Percentiles rank a stretch among this genome's conserved stretches.
Evolutionary conservation across 1,140 invertebrate genomes (phyloP).

Genomic region (Anastatus disparis): DNA sequence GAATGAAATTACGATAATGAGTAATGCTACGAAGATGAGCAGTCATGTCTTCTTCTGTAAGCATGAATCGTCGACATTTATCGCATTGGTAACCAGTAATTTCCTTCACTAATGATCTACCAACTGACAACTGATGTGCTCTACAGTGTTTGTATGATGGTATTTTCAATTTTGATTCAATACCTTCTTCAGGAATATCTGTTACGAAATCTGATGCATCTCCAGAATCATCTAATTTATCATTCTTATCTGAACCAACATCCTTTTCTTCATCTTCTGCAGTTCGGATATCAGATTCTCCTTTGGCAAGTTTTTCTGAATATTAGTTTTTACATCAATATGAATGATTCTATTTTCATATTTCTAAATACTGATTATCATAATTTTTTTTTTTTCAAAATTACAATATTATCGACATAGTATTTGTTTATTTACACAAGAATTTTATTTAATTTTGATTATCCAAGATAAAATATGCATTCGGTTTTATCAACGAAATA

Average conservation of each 20-base stretch:
- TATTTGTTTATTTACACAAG: no score
- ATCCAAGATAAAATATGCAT: no score
- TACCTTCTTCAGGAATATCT: conserved; percentile 56
- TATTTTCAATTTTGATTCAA: conserved; percentile 57
- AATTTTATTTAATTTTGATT: no score
- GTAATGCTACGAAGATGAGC: conserved; percentile 61
- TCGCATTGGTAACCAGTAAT: conserved; percentile 62
- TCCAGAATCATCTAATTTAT: conserved; percentile 58
- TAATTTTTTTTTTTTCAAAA: no score
- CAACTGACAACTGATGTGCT: conserved; percentile 56
- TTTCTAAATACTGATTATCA: no score
- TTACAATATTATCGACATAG: no score
- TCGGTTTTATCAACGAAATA: no score
- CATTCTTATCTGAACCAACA: conserved; percentile 55
- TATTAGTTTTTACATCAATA: background rate
- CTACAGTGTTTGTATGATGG: conserved; percentile 62
- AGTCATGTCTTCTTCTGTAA: conserved; percentile 59
- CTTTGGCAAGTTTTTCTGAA: conserved; percentile 63
- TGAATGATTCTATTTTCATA: background rate
- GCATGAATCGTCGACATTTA: conserved; percentile 64
- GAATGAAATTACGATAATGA: conserved; percentile 62
- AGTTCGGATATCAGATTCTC: conserved; percentile 63
- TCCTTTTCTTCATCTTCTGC: conserved; percentile 65
- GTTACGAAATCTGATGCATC: conserved; percentile 58
- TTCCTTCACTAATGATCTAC: conserved; percentile 62